These are phyloP conservation scores for Limenitis camilla DNA, from an alignment of 2,888 invertebrate species.

Conservation along the genomic window DNA sequence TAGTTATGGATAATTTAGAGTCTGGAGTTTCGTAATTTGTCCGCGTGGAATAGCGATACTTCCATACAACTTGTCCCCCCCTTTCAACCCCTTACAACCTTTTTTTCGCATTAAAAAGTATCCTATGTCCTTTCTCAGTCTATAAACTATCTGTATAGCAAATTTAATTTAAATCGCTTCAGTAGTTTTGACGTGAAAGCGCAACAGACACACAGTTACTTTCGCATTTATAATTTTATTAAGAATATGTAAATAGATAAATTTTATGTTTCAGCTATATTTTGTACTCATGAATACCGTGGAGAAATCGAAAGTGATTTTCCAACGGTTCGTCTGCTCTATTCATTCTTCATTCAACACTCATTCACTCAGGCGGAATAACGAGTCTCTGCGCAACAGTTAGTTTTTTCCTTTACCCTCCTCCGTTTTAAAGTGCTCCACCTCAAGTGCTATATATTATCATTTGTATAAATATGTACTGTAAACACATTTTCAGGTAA, in stretches of 20 bases:
- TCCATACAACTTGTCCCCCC: too few relatives aligned
- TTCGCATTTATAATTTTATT: too few relatives aligned
- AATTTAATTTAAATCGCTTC: too few relatives aligned
- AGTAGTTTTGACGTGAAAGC: too few relatives aligned
- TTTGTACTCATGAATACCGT: constrained; percentile 4
- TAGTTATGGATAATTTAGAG: too few relatives aligned
- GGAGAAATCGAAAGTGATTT: constrained; percentile 27
- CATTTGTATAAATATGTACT: constrained; percentile 6
- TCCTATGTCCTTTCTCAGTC: too few relatives aligned
- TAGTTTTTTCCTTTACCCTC: constrained; percentile 16
- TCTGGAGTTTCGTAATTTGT: too few relatives aligned
- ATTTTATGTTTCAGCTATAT: neutral
- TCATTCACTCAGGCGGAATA: constrained; percentile 24
- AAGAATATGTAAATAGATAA: neutral
- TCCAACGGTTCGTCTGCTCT: constrained; percentile 23
- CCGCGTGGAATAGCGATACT: too few relatives aligned
- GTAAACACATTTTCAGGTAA: constrained; percentile 10
- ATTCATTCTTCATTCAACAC: constrained; percentile 26
- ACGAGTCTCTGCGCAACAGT: constrained; percentile 23
- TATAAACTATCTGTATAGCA: too few relatives aligned
- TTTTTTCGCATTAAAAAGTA: too few relatives aligned
- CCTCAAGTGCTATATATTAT: constrained; percentile 16
- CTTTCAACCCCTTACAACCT: too few relatives aligned
- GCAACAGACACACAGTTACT: too few relatives aligned
- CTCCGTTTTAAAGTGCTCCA: constrained; percentile 14